These are phyloP conservation scores for Trichomalopsis sarcophagae DNA, from an alignment of 1,140 invertebrate genomes.

Conservation along the genomic window DNA sequence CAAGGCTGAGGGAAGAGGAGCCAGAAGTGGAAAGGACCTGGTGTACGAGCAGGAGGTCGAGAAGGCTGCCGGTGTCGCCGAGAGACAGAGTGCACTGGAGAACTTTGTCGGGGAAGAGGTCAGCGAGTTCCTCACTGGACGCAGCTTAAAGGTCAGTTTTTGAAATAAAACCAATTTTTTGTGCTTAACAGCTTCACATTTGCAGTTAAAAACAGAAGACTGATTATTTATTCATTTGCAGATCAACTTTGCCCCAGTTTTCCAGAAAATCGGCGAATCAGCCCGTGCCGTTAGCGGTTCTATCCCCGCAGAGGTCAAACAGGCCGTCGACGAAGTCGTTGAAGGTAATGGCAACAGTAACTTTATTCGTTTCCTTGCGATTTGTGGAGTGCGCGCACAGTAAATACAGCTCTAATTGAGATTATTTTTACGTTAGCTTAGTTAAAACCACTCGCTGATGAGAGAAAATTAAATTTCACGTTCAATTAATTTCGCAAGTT, in stretches of 20 bases:
- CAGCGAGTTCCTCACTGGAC: constrained; percentile 77
- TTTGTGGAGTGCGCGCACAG: not conserved
- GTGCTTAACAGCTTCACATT: no score
- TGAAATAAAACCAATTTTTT: no score
- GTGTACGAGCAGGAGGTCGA: constrained; percentile 72
- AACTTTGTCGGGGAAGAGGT: constrained; percentile 77
- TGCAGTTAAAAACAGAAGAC: no score
- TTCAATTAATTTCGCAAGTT: no score
- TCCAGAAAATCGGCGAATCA: constrained; percentile 72
- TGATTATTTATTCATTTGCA: constrained; percentile 50
- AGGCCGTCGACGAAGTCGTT: constrained; percentile 76
- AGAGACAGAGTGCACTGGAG: constrained; percentile 77
- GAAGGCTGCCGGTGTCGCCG: constrained; percentile 72
- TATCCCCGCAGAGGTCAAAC: constrained; percentile 73
- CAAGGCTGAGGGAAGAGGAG: constrained; percentile 59
- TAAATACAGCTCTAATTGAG: not conserved
- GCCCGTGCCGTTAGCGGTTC: constrained; percentile 75
- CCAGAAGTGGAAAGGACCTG: constrained; percentile 70
- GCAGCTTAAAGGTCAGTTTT: constrained; percentile 71
- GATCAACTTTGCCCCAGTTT: constrained; percentile 74
- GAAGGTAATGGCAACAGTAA: constrained; percentile 73
- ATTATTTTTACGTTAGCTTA: not conserved
- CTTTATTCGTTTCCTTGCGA: not conserved
- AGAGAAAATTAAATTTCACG: not conserved
- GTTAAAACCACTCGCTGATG: not conserved